Percentiles rank a stretch among this genome's conserved stretches.
These are phyloP conservation scores for Andrena trimmerana DNA, from an alignment of 2,888 invertebrate genomes.

Conservation along the genomic window DNA sequence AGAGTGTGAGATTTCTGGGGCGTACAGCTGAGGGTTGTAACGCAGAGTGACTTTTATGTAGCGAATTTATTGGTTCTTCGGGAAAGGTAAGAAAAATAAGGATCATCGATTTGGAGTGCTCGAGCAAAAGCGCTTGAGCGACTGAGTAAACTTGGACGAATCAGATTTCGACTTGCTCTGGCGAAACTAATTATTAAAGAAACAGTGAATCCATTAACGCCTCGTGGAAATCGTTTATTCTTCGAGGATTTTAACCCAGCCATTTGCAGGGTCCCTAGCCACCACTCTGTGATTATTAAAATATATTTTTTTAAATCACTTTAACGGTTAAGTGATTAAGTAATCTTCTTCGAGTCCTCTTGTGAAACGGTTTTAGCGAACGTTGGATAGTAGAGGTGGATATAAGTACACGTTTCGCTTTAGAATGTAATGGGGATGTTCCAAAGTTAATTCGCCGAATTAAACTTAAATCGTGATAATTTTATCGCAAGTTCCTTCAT, in stretches of 20 bases:
- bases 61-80: neutral
- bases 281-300: constrained; percentile 6
- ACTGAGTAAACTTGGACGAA: neutral
- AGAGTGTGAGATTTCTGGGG: too few relatives aligned
- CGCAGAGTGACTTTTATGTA: neutral
- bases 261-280: neutral
- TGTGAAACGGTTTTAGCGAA: neutral
- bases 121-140: neutral
- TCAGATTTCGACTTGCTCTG: neutral
- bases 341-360: neutral
- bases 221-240: neutral
- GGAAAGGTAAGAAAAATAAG: neutral
- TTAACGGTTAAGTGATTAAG: neutral
- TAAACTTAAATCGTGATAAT: too few relatives aligned
- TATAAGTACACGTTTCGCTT: too few relatives aligned
- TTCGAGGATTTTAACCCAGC: neutral
- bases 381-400: too few relatives aligned
- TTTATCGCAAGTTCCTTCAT: too few relatives aligned
- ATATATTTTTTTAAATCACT: neutral
- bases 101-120: neutral
- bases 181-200: neutral
- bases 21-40: neutral
- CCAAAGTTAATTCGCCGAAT: too few relatives aligned
- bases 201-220: constrained; percentile 16
- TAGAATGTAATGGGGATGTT: too few relatives aligned